Evolutionary conservation across 2,797 vertebrate species (phyloP), one percentile per base, ranked within the genome.

Genomic region (Amphiprion clarkii): DNA sequence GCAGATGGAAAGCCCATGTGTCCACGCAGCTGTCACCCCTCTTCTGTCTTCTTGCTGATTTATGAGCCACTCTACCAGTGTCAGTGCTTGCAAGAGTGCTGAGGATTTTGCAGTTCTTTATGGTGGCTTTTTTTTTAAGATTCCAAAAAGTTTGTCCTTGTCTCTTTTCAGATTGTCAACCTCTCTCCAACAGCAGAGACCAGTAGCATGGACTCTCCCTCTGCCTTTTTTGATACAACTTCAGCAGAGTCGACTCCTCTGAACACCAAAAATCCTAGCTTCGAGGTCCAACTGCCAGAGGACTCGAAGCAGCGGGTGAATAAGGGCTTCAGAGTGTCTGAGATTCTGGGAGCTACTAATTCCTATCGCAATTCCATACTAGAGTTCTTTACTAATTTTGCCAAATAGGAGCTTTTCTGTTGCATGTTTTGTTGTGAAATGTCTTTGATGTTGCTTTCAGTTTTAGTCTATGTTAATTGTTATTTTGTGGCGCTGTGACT

Each of bases 161-260:
- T 82, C 23, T 79, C 39, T 77, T 83, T 79, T 79, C 94, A 99
- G 98, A 97, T 94, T 81, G 95, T 97, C 94, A 96, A 84, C 76
- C 94, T 98, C 74, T 98, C 97, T 75, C 96, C 97, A 31, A 96
- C 96, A 29, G 95, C 98, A 81, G 97, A 98, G 87, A 86, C 93
- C 57, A 95, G 93, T 90, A 94, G 94, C 77, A 92, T 94, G 84
- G 96, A 97, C 78, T 94, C 95, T 6, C 94, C 96, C 67, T 91
- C 95, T 17, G 80, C 95, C 1, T 94, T 96, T 68, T 96, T 95
- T 69, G 96, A 97, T 58, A 80, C 95, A 67, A 79, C 94, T 49
- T 92, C 96, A 23, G 90, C 94, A 29, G 95, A 95, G 66, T 92
- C 95, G 27, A 95, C 94, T 76, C 92, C 96, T 90, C 96, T 96